Evolutionary conservation across 1,140 invertebrate species (phyloP), one percentile per base, ranked within the genome.

Genomic region (Bombyx mandarina): DNA sequence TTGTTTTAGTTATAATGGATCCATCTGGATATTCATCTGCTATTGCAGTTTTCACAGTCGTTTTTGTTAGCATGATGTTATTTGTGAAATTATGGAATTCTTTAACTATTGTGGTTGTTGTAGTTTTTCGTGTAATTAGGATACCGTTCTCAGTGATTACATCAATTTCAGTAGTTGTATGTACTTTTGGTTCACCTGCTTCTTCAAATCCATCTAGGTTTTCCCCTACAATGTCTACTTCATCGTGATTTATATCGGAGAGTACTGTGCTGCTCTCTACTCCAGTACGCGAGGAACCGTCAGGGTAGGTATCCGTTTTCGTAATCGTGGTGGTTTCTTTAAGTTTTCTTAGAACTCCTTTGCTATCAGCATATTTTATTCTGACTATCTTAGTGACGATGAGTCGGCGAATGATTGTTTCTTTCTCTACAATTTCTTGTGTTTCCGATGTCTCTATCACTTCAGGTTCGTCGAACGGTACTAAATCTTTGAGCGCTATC

Each of bases 11-110:
- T 43, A 78, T 70, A n/a, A 81, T 57, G n/a, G 80, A 74, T 22
- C 84, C 85, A 71, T 88, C 79, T 22, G 86, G 79, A 63, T 82
- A 63, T 66, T 80, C 77, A 61, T 88, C 84, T 74, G 83, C 83
- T 55, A 72, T 77, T 6, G 78, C 62, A 10, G 76, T 88, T 63
- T 69, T 81, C 9, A 77, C 71, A 5, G 71, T 88, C 46, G 64
- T 82, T 72, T 87, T 85, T 22, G 71, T 77, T 67, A 76, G 73
- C 59, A 71, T 77, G 12, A 77, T 55, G 51, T 69, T 77, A 10
- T 52, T 45, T 8, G 22, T 48, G 6, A 58, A 10, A 67, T 86
- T 79, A 50, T 61, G 62, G 56, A 69, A 85, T 57, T 76, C 65
- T 64, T 83, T 75, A 58, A 64, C 73, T 47, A 61, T 73, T 12